A percentile compares a stretch with the other conserved stretches of the same genome.
These are phyloP conservation scores for Taurulus bubalis DNA, from an alignment of 2,113 vertebrate genomes.

Conservation along the genomic window DNA sequence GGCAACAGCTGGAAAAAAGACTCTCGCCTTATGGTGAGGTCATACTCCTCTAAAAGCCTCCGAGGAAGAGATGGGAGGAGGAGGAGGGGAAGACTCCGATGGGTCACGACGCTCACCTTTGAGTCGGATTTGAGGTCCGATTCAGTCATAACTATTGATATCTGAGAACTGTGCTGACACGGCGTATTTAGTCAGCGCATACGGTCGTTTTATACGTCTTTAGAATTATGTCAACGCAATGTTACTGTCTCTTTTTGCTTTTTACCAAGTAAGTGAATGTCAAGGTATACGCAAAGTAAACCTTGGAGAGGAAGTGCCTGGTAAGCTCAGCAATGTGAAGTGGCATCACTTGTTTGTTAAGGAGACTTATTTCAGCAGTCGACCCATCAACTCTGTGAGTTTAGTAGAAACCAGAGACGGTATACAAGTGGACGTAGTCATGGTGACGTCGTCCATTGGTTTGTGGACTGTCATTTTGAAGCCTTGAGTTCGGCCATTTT, in stretches of 20 bases:
- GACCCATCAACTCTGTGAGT: background rate
- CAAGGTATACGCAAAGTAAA: background rate
- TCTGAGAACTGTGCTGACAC: slow-evolving; percentile 23
- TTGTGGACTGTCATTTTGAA: too few species aligned
- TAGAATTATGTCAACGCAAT: background rate
- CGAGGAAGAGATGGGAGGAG: slow-evolving; percentile 9
- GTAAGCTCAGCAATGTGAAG: background rate
- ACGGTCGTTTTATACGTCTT: background rate
- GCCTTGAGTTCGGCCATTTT: too few species aligned
- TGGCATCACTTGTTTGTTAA: background rate
- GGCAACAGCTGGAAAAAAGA: slow-evolving; percentile 58
- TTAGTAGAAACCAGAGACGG: too few species aligned
- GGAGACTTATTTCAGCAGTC: background rate
- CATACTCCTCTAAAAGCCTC: slow-evolving; percentile 44
- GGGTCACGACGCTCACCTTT: slow-evolving; percentile 26
- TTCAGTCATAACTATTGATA: slow-evolving; percentile 12
- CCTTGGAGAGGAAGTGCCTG: background rate
- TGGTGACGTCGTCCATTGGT: too few species aligned
- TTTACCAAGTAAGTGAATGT: background rate
- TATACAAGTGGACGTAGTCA: too few species aligned
- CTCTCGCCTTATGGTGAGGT: slow-evolving; percentile 60
- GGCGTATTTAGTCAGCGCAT: slow-evolving; percentile 19
- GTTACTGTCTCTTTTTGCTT: background rate
- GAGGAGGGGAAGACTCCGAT: slow-evolving; percentile 13
- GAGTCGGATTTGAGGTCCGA: slow-evolving; percentile 38